These are phyloP conservation scores for Arctopsyche grandis DNA, from an alignment of 1,140 invertebrate species.

Conservation along the genomic window DNA sequence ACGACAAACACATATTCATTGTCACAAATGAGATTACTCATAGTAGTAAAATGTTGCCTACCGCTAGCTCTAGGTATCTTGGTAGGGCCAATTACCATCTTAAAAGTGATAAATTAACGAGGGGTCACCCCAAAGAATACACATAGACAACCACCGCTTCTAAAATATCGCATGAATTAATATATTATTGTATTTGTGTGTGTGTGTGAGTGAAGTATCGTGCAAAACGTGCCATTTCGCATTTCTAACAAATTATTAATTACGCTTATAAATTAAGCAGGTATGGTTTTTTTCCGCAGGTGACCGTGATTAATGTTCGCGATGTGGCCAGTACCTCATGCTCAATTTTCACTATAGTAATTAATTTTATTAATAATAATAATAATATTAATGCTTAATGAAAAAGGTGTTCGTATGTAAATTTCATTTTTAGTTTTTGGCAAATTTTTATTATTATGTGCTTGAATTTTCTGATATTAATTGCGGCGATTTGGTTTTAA, in stretches of 20 bases:
- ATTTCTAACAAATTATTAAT: constrained; percentile 14
- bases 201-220: too few species aligned
- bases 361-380: constrained; percentile 1
- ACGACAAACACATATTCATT: too few species aligned
- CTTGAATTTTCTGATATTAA: too few species aligned
- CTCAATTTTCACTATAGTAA: not conserved
- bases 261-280: constrained; percentile 10
- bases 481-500: too few species aligned
- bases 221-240: not conserved
- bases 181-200: too few species aligned
- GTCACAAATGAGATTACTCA: too few species aligned
- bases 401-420: too few species aligned
- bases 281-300: not conserved
- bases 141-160: not conserved
- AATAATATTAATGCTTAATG: too few species aligned
- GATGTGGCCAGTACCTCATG: not conserved
- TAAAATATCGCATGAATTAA: not conserved
- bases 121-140: constrained; percentile 32
- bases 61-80: constrained; percentile 7
- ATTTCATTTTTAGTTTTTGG: too few species aligned
- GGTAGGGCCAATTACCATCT: constrained; percentile 40
- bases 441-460: too few species aligned
- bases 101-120: constrained; percentile 43
- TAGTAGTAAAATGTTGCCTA: constrained; percentile 13
- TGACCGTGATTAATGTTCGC: constrained; percentile 12